phyloP scores from a whole-genome alignment of 2,113 vertebrate genomes.

The Lophius piscatorius region DNA sequence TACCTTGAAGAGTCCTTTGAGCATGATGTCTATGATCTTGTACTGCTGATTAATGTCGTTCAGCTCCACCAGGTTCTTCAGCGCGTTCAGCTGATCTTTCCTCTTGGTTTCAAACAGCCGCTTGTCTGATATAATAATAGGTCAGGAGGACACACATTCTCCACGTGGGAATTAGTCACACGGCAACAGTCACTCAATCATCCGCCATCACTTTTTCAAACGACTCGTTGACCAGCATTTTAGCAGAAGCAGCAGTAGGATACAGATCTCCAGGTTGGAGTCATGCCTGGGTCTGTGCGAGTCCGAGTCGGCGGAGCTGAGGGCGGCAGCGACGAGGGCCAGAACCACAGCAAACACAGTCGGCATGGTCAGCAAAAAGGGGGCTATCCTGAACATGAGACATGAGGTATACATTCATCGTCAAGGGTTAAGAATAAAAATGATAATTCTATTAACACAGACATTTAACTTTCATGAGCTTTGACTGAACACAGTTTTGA shows the following conservation, averaged over 20 bases:
- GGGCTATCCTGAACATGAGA: slow-evolving; percentile 34
- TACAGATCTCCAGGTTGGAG: slow-evolving; percentile 95
- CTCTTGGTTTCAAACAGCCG: slow-evolving; percentile 97
- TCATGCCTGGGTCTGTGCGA: slow-evolving; percentile 80
- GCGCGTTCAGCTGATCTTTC: slow-evolving; percentile 93
- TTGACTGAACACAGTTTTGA: no score
- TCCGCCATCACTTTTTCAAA: no score
- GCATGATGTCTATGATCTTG: slow-evolving; percentile 99
- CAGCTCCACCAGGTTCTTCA: slow-evolving; percentile 96
- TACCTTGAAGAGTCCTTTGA: slow-evolving; percentile 98
- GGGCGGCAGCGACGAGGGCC: slow-evolving; percentile 66
- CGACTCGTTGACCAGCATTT: not conserved
- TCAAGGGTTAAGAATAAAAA: no score
- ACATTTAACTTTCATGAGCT: no score
- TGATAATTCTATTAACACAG: no score
- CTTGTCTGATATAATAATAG: slow-evolving; percentile 83
- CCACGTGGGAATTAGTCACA: not conserved
- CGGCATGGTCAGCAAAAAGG: slow-evolving; percentile 81
- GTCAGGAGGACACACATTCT: slow-evolving; percentile 53
- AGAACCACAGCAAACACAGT: slow-evolving; percentile 77
- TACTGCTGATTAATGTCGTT: slow-evolving; percentile 97
- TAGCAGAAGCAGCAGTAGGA: slow-evolving; percentile 74
- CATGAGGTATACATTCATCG: no score
- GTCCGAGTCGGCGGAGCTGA: slow-evolving; percentile 73
- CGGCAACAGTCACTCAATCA: not conserved